These are phyloP conservation scores for Cyprinodon brontotheroides DNA, from an alignment of 2,113 vertebrate genomes.

Conservation along the genomic window DNA sequence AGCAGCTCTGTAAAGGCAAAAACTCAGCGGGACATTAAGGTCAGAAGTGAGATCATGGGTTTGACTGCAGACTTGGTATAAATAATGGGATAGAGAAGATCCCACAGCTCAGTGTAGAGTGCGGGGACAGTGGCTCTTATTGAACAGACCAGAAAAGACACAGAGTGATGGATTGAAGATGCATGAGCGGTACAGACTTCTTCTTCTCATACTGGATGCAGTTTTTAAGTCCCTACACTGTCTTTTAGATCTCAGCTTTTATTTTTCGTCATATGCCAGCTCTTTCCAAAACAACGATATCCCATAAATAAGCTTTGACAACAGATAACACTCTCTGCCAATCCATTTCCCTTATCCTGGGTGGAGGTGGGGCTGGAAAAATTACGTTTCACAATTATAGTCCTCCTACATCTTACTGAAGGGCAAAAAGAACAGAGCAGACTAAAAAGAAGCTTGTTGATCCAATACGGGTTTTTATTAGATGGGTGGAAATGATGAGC, in stretches of 20 bases:
- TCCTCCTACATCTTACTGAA: neutral
- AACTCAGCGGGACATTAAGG: conserved; percentile 8
- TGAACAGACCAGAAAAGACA: conserved; percentile 13
- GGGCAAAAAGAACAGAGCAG: neutral
- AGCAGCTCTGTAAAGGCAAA: neutral
- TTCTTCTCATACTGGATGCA: conserved; percentile 3
- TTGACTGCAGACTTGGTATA: conserved; percentile 36
- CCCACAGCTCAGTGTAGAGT: conserved; percentile 43
- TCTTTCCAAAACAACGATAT: conserved; percentile 32
- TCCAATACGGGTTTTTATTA: conserved; percentile 57
- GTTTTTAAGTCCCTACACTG: conserved; percentile 11
- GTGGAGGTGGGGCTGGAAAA: conserved; percentile 32
- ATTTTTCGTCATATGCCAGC: conserved; percentile 23
- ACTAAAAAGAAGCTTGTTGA: conserved; percentile 1
- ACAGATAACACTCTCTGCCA: conserved; percentile 39
- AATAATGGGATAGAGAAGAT: conserved; percentile 69
- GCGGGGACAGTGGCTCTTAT: conserved; percentile 42
- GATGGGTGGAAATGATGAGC: conserved; percentile 57
- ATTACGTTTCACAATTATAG: conserved; percentile 33
- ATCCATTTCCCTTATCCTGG: conserved; percentile 4
- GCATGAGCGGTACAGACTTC: conserved; percentile 1
- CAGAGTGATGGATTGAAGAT: conserved; percentile 1
- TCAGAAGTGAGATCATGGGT: conserved; percentile 57
- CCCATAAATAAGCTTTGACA: conserved; percentile 58
- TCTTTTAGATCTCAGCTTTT: conserved; percentile 18